Evolutionary conservation across 2,888 invertebrate genomes (phyloP).

Genomic region (Zaprionus obscuricornis): DNA sequence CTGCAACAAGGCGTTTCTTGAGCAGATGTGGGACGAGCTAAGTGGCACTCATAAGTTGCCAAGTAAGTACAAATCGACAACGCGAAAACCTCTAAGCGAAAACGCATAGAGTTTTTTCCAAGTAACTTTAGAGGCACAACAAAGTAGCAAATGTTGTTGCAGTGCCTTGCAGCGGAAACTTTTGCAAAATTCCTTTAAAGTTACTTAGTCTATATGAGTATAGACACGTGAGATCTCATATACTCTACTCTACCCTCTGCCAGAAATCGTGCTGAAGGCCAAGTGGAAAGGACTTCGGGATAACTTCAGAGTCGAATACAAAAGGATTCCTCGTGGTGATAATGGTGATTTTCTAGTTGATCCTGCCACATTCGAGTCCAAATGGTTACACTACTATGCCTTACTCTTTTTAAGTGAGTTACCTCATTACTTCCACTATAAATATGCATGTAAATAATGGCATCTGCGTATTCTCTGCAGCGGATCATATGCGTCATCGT

Average conservation of each 20-base stretch:
- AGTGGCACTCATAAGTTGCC: constrained; percentile 81
- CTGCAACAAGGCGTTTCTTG: constrained; percentile 83
- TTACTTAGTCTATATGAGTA: constrained; percentile 7
- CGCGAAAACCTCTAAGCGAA: too few species aligned
- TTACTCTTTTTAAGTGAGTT: constrained; percentile 82
- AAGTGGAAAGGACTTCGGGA: constrained; percentile 84
- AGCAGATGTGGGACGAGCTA: constrained; percentile 83
- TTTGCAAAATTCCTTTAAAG: constrained; percentile 35
- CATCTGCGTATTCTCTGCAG: too few species aligned
- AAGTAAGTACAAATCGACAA: constrained; percentile 79
- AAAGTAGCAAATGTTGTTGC: too few species aligned
- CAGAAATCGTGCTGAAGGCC: constrained; percentile 83
- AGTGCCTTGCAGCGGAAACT: neutral
- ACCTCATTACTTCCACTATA: too few species aligned
- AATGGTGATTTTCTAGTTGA: constrained; percentile 82
- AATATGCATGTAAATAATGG: neutral
- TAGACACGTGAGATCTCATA: constrained; percentile 1
- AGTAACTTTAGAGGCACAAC: constrained; percentile 30
- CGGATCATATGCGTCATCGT: constrained; percentile 83
- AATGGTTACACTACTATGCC: constrained; percentile 83
- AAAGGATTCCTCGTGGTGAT: constrained; percentile 82
- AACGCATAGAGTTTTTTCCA: neutral
- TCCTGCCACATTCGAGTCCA: constrained; percentile 82
- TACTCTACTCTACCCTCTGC: constrained; percentile 8
- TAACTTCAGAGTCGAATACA: constrained; percentile 83